Base-by-base conservation (phyloP, 2,113 vertebrate genomes). In the Talpa occidentalis region DNA sequence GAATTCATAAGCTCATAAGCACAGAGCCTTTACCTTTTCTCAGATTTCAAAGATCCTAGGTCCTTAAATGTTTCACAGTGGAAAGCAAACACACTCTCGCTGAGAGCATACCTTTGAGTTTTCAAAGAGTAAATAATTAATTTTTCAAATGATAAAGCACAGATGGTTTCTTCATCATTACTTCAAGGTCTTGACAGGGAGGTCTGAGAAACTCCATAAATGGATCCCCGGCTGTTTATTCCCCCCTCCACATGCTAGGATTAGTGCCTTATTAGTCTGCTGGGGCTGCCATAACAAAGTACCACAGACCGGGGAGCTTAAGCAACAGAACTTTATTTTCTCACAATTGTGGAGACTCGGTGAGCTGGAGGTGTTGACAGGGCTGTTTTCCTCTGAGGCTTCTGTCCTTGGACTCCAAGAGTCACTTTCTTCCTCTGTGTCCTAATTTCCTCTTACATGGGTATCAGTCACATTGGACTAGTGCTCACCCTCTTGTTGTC, bases 241-340 rank as follows among this genome's bases (percentile, higher is more conserved):
- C 26, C 17, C 1, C 17, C 72, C 49, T 49, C 42, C 54, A 0
- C 22, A 0, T 5, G 14, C 11, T 24, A 10, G 16, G 1, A 66
- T 66, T 2, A 21, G 21, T 24, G 19, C 30, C 21, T 40, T n/a
- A 0, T 52, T 17, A 17, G 10, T 76, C n/a, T 44, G 30, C 30
- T 32, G 9, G 26, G 37, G 30, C 30, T 1, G 0, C 21, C 16
- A 1, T 21, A 24, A 32, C 64, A n/a, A 35, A 47, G 54, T 24
- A 21, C 69, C 16, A 3, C 86, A 54, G 40, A 49, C 22, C 0
- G 26, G 35, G 35, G 12, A 28, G 14, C 40, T 77, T 77, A 14
- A 40, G 21, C 11, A 17, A 11, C 14, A 37, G 24, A 76, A 21
- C 44, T 42, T 21, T 1, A 12, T 37, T 56, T 52, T 44, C 37